Evolutionary conservation across 53 echinoderm and acorn worm genomes (phyloP).

Genomic region (Hippasteria phrygiana): DNA sequence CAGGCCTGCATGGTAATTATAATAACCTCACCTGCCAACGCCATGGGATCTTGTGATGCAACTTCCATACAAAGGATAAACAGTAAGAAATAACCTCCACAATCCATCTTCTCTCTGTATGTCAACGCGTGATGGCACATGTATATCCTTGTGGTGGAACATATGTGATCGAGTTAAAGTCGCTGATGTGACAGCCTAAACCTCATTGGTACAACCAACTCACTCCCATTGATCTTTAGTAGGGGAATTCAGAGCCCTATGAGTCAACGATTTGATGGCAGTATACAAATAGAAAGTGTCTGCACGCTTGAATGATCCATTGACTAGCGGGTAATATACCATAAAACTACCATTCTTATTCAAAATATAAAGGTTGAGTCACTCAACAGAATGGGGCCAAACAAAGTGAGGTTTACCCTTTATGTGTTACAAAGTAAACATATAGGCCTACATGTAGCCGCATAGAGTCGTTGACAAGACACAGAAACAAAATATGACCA

Average conservation of each 20-base stretch:
- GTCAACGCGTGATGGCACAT: no score
- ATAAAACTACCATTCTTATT: conserved; percentile 28
- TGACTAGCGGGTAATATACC: not conserved
- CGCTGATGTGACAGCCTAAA: no score
- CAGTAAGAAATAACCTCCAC: conserved; percentile 1
- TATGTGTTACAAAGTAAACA: not conserved
- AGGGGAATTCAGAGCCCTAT: not conserved
- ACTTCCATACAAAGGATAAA: not conserved
- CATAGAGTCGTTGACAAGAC: not conserved
- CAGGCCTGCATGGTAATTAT: no score
- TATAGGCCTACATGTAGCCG: not conserved
- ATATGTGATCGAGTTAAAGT: no score
- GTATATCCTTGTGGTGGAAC: no score
- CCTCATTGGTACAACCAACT: not conserved
- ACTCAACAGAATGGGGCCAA: not conserved
- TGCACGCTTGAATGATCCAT: not conserved
- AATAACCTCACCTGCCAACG: not conserved
- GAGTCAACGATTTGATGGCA: not conserved
- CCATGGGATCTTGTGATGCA: not conserved
- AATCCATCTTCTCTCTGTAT: no score
- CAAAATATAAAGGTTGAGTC: conserved; percentile 35
- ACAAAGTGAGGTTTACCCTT: not conserved
- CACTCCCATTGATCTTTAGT: not conserved
- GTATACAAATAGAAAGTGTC: conserved; percentile 31
- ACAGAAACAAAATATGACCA: no score